These are phyloP conservation scores for Micromys minutus DNA, from an alignment of 2,113 vertebrate species.

Conservation along the genomic window DNA sequence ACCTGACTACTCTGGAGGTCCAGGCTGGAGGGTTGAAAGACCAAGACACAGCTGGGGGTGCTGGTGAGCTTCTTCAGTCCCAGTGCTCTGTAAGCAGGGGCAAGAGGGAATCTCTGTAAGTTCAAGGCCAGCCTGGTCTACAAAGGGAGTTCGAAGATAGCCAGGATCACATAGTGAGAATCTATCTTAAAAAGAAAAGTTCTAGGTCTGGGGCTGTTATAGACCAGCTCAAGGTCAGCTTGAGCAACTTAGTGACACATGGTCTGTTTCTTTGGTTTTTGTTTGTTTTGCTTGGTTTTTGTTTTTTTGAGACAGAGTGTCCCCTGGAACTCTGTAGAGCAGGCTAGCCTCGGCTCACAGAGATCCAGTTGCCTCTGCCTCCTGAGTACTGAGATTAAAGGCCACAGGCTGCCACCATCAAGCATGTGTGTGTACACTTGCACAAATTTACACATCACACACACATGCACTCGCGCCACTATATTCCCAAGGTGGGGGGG, in stretches of 20 bases:
- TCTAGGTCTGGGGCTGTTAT: not conserved
- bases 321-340: not conserved
- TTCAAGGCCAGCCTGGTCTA: not conserved
- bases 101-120: not conserved
- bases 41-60: not conserved
- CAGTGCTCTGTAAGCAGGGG: not conserved
- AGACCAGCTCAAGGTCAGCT: not conserved
- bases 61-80: not conserved
- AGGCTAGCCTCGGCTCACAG: not conserved
- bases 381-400: not conserved
- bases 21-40: not conserved
- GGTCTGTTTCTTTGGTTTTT: no score
- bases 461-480: not conserved
- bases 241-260: no score
- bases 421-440: not conserved
- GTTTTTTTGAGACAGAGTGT: not conserved
- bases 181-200: not conserved
- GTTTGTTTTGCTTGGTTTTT: no score
- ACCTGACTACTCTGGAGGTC: not conserved
- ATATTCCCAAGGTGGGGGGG: no score
- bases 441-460: not conserved
- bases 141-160: no score
- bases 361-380: not conserved
- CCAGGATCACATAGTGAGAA: not conserved
- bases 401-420: not conserved